phyloP scores from a whole-genome alignment of 1,140 invertebrate species.

The Atta cephalotes region DNA sequence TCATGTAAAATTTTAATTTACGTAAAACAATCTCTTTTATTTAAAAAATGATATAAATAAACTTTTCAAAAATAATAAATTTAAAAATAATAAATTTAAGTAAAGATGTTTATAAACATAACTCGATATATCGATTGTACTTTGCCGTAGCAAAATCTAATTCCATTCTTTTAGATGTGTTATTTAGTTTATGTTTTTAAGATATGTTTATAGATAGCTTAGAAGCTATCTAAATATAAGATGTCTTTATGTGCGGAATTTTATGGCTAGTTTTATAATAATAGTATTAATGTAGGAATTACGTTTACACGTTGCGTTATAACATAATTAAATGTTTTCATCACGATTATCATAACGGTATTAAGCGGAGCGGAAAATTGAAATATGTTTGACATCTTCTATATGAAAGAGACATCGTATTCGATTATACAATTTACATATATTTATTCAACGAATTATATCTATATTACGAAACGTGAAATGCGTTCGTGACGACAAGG shows the following conservation, averaged over 20 bases:
- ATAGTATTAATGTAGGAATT: not conserved
- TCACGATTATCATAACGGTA: conserved; percentile 27
- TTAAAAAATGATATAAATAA: not conserved
- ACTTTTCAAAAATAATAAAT: not conserved
- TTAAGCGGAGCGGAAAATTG: conserved; percentile 9
- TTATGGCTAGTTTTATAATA: not conserved
- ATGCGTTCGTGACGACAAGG: not conserved
- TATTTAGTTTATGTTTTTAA: not conserved
- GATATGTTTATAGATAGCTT: not conserved
- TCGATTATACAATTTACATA: conserved; percentile 56
- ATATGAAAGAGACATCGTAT: conserved; percentile 48
- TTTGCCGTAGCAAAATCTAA: not conserved
- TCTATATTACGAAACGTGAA: conserved; percentile 36
- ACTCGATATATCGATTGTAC: not conserved
- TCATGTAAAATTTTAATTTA: not conserved
- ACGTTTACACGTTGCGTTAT: not conserved
- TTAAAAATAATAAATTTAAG: not conserved
- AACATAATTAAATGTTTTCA: conserved; percentile 35
- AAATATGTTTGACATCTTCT: conserved; percentile 41
- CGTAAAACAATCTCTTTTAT: not conserved
- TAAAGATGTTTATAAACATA: not conserved
- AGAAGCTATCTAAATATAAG: not conserved
- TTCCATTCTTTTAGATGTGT: not conserved
- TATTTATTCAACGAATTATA: conserved; percentile 53
- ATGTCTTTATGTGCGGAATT: not conserved